Evolutionary conservation across 2,888 invertebrate species (phyloP).

Genomic region (Eupelmus urozonus): DNA sequence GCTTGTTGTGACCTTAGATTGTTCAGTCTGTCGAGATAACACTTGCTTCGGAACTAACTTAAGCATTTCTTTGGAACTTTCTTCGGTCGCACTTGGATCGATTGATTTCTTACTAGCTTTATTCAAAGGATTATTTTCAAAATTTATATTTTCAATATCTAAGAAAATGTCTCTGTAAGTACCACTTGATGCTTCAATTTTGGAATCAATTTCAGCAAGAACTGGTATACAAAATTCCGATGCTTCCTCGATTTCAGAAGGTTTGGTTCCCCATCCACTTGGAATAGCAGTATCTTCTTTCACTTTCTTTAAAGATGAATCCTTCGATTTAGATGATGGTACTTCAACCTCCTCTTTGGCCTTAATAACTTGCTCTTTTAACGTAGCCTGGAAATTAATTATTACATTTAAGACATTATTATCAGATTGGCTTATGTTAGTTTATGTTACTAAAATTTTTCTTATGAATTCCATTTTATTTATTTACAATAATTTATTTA

Average conservation of each 20-base stretch:
- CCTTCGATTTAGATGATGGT: slow-evolving; percentile 16
- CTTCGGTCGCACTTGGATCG: slow-evolving; percentile 31
- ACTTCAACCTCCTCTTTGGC: slow-evolving; percentile 16
- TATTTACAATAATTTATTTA: neutral
- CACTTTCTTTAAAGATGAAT: slow-evolving; percentile 19
- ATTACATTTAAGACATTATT: no score
- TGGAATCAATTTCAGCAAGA: slow-evolving; percentile 57
- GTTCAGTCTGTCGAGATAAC: slow-evolving; percentile 41
- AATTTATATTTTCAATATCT: slow-evolving; percentile 50
- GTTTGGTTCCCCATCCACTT: slow-evolving; percentile 43
- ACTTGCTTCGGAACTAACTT: slow-evolving; percentile 57
- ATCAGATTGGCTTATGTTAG: no score
- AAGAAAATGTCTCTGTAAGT: slow-evolving; percentile 56
- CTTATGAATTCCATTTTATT: neutral
- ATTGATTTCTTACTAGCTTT: slow-evolving; percentile 32
- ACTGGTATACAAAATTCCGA: slow-evolving; percentile 58
- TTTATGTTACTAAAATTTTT: neutral
- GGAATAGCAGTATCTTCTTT: slow-evolving; percentile 28
- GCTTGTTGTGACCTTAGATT: slow-evolving; percentile 33
- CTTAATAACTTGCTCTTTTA: slow-evolving; percentile 17
- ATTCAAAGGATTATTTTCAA: slow-evolving; percentile 46
- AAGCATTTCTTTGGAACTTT: slow-evolving; percentile 47
- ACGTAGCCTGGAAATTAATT: slow-evolving; percentile 12
- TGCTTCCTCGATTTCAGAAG: slow-evolving; percentile 44
- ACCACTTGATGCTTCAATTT: slow-evolving; percentile 44